These are phyloP conservation scores for Andinoacara biseriatus DNA, from an alignment of 2,113 vertebrate species.

Conservation along the genomic window DNA sequence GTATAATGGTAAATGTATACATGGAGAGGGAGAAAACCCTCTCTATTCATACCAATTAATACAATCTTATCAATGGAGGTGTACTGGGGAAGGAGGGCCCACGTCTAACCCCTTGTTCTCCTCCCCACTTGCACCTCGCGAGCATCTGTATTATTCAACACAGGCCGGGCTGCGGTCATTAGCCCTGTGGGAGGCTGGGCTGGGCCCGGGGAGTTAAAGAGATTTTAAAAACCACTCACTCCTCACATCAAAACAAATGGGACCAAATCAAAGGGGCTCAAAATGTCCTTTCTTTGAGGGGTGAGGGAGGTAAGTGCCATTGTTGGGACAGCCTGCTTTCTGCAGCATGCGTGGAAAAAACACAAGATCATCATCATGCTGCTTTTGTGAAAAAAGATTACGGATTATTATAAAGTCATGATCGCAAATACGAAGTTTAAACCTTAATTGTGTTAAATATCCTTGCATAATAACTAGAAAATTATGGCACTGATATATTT, in stretches of 20 bases:
- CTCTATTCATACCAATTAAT: slow-evolving; percentile 82
- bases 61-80: slow-evolving; percentile 79
- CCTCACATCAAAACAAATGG: slow-evolving; percentile 80
- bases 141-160: slow-evolving; percentile 72
- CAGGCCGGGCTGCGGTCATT: slow-evolving; percentile 70
- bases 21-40: slow-evolving; percentile 61
- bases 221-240: slow-evolving; percentile 81
- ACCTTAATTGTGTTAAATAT: slow-evolving; percentile 23
- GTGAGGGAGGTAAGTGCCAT: slow-evolving; percentile 33
- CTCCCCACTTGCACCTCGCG: slow-evolving; percentile 48
- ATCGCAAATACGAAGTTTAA: slow-evolving; percentile 8
- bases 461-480: slow-evolving; percentile 24
- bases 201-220: slow-evolving; percentile 74
- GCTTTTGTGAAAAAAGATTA: slow-evolving; percentile 13
- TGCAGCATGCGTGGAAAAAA: not conserved
- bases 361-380: not conserved
- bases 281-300: slow-evolving; percentile 56
- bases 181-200: slow-evolving; percentile 73
- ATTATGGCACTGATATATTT: slow-evolving; percentile 8
- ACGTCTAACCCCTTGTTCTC: slow-evolving; percentile 52
- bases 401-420: not conserved
- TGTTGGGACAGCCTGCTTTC: slow-evolving; percentile 43
- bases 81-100: slow-evolving; percentile 54
- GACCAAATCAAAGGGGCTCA: slow-evolving; percentile 75
- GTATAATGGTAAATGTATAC: slow-evolving; percentile 85